phyloP scores from a whole-genome alignment of 2,797 vertebrate species.

The Parauchenoglanis punctatus region DNA sequence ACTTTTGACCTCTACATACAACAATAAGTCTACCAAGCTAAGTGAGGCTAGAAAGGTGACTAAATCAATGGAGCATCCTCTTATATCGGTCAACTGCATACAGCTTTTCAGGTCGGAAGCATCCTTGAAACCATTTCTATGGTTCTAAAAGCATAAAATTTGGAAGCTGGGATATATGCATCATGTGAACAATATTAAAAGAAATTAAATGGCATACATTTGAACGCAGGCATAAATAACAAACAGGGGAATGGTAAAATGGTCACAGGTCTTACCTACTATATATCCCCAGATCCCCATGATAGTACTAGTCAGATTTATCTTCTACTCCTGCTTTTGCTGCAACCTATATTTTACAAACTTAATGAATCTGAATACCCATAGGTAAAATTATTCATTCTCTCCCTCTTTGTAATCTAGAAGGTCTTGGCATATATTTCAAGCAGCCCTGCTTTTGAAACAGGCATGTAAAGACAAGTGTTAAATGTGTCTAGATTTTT shows the following conservation, averaged over 20 bases:
- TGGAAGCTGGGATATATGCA: conserved; percentile 34
- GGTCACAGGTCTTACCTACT: conserved; percentile 36
- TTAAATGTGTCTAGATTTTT: conserved; percentile 54
- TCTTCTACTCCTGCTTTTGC: conserved; percentile 49
- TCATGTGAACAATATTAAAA: conserved; percentile 44
- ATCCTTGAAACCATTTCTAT: conserved; percentile 27
- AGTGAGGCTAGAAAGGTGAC: background rate
- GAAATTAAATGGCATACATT: conserved; percentile 31
- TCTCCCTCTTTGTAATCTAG: conserved; percentile 35
- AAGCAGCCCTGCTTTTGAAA: conserved; percentile 38
- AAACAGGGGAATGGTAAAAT: conserved; percentile 47
- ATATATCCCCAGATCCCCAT: conserved; percentile 40
- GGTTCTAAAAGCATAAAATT: conserved; percentile 39
- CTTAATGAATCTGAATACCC: conserved; percentile 56
- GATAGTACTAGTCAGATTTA: conserved; percentile 56
- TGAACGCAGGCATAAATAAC: conserved; percentile 55
- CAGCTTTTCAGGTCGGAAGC: conserved; percentile 19
- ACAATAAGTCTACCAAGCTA: background rate
- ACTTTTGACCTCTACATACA: conserved; percentile 1
- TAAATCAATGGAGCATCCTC: background rate
- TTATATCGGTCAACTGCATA: background rate
- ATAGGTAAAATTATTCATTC: conserved; percentile 44
- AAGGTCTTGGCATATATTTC: conserved; percentile 51
- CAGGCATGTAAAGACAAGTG: conserved; percentile 50
- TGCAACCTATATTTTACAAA: conserved; percentile 52